These are phyloP conservation scores for Aricia agestis DNA, from an alignment of 1,140 invertebrate species.

Conservation along the genomic window DNA sequence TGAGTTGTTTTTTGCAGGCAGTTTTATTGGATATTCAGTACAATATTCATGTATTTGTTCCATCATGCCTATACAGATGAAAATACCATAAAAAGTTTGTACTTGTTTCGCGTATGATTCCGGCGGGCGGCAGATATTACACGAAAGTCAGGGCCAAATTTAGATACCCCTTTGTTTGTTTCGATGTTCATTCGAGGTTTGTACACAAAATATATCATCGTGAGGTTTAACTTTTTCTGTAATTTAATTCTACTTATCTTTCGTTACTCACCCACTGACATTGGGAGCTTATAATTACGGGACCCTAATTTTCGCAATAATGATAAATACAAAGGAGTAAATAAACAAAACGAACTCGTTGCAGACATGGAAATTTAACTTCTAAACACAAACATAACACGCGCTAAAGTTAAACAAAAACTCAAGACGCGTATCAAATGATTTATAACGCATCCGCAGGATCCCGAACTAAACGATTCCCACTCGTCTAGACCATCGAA, in stretches of 20 bases:
- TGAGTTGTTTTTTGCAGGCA: conserved; percentile 48
- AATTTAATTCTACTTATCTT: too few relatives aligned
- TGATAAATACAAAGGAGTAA: neutral
- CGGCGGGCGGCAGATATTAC: conserved; percentile 46
- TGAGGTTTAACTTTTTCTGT: neutral
- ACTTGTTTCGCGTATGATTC: conserved; percentile 50
- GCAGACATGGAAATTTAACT: conserved; percentile 1
- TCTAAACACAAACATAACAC: neutral
- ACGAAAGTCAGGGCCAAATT: conserved; percentile 47
- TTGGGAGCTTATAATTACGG: neutral
- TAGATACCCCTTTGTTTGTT: conserved; percentile 25
- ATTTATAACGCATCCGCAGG: conserved; percentile 41
- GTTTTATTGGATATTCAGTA: conserved; percentile 56
- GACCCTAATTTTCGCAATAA: neutral
- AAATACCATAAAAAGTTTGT: conserved; percentile 64
- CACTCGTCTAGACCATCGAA: conserved; percentile 60
- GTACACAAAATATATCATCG: conserved; percentile 18
- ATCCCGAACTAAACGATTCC: conserved; percentile 18
- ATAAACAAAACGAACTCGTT: neutral
- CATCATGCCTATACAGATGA: conserved; percentile 67
- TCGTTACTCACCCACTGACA: neutral
- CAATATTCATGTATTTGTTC: conserved; percentile 72
- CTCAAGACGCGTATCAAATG: conserved; percentile 22
- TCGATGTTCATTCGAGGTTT: conserved; percentile 23
- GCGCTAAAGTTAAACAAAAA: neutral